Evolutionary conservation across 2,888 invertebrate genomes (phyloP), one percentile per base, ranked within the genome.

Genomic region (Apamea epomidion): DNA sequence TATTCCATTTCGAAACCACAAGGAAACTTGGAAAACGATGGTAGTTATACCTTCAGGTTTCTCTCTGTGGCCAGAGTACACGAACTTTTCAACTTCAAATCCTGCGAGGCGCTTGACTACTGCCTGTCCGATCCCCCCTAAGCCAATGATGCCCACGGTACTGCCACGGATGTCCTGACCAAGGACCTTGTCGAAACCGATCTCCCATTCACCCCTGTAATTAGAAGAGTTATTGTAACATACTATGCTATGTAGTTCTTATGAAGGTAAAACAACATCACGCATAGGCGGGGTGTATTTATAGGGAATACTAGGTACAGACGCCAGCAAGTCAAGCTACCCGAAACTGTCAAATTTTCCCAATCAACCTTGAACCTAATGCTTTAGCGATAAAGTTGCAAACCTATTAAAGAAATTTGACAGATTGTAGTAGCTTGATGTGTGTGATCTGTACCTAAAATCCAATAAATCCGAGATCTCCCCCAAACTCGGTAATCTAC

Each of bases 41-140:
- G 25, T 10, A 12, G 54, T 25, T 25, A 12, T 91, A 89, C 98
- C 98, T 94, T 98, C 98, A 45, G 97, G 94, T 86, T 98, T 98
- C 78, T 97, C 97, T 45, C 97, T 97, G 81, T 98, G 98, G 72
- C 98, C 98, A 10, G 97, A 97, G 93, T 99, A 99, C 0, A 99
- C 92, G 90, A 99, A 97, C 91, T 96, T 97, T 8, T 95, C 95
- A 0, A 98, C 98, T 84, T 98, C 98, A 92, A 99, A 99, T 0
- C 98, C 97, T 67, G 97, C 96, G 12, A 99, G 95, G 76, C 98
- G 97, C 89, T 98, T 97, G 6, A 98, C 98, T 4, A 99, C 98
- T 82, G 98, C 98, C 89, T 98, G 97, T 0, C 99, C 99, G 88
- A 99, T 99, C 75, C 99, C 97, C 0, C 99, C 99, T 84, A 99